A percentile compares a stretch with the other conserved stretches of the same genome.
Conservation (phyloP, 2,888 invertebrate species). For the Rhodophaea formosa region DNA sequence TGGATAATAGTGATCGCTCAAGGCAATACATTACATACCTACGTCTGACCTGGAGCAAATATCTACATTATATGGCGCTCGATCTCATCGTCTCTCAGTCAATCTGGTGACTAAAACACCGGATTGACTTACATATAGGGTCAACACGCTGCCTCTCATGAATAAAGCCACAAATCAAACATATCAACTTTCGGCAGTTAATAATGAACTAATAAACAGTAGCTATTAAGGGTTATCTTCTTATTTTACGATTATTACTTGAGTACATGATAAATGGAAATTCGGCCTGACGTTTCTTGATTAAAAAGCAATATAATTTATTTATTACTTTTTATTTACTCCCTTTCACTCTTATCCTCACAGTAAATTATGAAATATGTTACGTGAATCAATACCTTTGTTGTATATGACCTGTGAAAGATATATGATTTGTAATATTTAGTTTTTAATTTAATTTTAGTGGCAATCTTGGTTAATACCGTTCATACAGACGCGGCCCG, state of each 20-base stretch:
- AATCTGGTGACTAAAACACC: no score
- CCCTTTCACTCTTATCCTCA: not conserved
- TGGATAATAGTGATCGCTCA: no score
- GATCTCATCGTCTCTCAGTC: no score
- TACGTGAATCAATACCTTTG: not conserved
- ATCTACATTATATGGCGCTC: no score
- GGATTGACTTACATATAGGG: no score
- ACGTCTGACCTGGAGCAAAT: no score
- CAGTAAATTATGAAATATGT: not conserved
- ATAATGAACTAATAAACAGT: constrained; percentile 13
- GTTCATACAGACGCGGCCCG: no score
- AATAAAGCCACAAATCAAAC: not conserved
- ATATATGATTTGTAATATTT: no score
- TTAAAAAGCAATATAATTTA: constrained; percentile 4
- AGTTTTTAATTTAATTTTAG: no score
- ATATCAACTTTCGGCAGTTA: constrained; percentile 4
- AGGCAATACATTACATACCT: no score
- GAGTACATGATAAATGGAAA: not conserved
- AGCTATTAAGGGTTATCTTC: constrained; percentile 9
- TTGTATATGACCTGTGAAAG: no score
- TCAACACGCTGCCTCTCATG: not conserved
- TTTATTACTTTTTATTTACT: not conserved
- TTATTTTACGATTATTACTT: constrained; percentile 7
- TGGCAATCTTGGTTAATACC: no score
- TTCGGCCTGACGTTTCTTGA: not conserved